phyloP scores from a whole-genome alignment of 2,888 invertebrate species.

The Tortricodes alternella region DNA sequence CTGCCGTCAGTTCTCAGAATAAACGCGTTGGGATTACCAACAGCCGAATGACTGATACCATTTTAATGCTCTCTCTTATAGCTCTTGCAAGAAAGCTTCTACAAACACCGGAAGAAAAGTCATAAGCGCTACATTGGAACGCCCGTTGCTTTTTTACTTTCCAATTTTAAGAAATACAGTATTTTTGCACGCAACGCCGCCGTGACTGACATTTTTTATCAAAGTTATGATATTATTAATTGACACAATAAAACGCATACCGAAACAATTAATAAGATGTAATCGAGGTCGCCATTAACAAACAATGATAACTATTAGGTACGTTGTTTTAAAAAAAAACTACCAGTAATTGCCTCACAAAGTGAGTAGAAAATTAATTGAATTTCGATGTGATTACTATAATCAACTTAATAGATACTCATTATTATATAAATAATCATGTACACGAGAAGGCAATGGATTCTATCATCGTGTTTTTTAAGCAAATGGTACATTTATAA shows the following conservation, averaged over 20 bases:
- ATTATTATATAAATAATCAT: constrained; percentile 4
- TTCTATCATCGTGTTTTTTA: no score
- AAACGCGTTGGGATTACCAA: neutral
- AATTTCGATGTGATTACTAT: constrained; percentile 6
- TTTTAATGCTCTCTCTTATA: no score
- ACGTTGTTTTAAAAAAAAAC: constrained; percentile 9
- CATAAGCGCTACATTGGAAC: no score
- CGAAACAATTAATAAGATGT: constrained; percentile 9
- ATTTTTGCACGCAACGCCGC: no score
- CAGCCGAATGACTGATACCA: neutral
- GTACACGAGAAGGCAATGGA: no score
- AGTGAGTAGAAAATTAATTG: constrained; percentile 9
- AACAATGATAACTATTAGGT: constrained; percentile 18
- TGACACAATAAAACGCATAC: constrained; percentile 7
- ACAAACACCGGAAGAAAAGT: no score
- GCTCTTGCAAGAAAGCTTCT: no score
- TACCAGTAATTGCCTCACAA: neutral
- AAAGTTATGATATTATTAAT: neutral
- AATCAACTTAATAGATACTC: constrained; percentile 22
- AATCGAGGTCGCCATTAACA: constrained; percentile 22
- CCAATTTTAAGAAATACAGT: no score
- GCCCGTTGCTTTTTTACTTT: no score
- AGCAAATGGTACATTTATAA: no score
- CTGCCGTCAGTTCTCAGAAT: neutral
- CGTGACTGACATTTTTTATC: no score